Percentiles rank a stretch among this genome's conserved stretches.
These are phyloP conservation scores for Andricus grossulariae DNA, from an alignment of 1,140 invertebrate species.

Conservation along the genomic window DNA sequence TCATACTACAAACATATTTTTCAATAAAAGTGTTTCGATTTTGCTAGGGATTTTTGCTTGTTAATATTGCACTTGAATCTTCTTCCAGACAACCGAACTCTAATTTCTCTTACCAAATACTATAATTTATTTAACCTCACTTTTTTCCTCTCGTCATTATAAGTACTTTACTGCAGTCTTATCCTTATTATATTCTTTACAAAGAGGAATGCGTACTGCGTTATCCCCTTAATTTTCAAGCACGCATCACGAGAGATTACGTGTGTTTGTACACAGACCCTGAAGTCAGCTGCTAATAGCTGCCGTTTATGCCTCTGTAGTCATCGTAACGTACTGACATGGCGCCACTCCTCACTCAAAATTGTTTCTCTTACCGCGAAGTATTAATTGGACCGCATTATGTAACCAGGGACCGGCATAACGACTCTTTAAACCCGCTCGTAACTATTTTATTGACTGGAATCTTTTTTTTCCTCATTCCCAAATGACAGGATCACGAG, in stretches of 20 bases:
- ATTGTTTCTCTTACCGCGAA: not conserved
- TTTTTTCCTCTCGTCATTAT: no score
- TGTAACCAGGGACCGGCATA: not conserved
- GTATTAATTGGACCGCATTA: constrained; percentile 22
- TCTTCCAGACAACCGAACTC: no score
- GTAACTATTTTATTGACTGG: not conserved
- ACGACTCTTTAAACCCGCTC: not conserved
- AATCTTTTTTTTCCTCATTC: not conserved
- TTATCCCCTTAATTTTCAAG: not conserved
- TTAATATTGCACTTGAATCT: no score
- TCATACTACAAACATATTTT: no score
- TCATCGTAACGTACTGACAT: not conserved
- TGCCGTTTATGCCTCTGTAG: constrained; percentile 1
- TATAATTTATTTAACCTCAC: no score
- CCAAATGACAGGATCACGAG: not conserved
- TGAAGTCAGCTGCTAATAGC: not conserved
- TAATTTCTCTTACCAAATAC: no score
- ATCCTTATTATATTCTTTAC: no score
- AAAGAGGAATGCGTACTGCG: no score
- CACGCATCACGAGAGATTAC: constrained; percentile 4
- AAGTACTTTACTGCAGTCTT: no score
- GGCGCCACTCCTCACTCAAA: constrained; percentile 3
- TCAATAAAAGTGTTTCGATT: no score
- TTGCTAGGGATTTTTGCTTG: no score
- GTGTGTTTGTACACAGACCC: not conserved